Conservation (phyloP, 1,140 invertebrate genomes). For the Brachionus rotundiformis region DNA sequence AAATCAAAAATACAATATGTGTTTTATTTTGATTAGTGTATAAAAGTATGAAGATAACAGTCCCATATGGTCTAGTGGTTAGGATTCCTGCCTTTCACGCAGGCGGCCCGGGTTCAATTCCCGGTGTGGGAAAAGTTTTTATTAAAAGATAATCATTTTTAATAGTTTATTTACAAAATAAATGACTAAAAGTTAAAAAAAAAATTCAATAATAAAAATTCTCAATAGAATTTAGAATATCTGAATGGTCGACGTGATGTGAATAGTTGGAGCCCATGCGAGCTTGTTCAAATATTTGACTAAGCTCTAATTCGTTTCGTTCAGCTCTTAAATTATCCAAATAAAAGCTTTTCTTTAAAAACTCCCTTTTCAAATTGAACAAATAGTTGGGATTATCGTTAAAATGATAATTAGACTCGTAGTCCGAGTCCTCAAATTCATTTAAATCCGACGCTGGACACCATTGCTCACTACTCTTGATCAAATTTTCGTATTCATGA, state of each 20-base stretch:
- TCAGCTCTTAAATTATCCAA: neutral
- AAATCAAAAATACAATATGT: too few relatives aligned
- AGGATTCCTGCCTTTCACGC: slow-evolving; percentile 44
- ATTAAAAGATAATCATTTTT: too few relatives aligned
- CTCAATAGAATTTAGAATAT: slow-evolving; percentile 18
- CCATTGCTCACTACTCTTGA: neutral
- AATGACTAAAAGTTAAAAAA: neutral
- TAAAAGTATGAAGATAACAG: too few relatives aligned
- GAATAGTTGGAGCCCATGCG: neutral
- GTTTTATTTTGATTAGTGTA: too few relatives aligned
- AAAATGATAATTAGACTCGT: slow-evolving; percentile 11
- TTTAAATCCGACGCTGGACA: slow-evolving; percentile 16
- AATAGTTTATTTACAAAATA: slow-evolving; percentile 46
- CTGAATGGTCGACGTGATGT: slow-evolving; percentile 6
- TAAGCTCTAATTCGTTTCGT: neutral
- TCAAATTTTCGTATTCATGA: slow-evolving; percentile 13
- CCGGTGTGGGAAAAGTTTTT: slow-evolving; percentile 40
- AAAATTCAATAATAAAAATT: slow-evolving; percentile 37
- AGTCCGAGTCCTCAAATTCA: slow-evolving; percentile 29
- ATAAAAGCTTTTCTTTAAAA: slow-evolving; percentile 21
- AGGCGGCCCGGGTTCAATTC: slow-evolving; percentile 46
- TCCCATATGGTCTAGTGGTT: slow-evolving; percentile 51
- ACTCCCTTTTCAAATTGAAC: neutral
- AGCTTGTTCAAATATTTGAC: slow-evolving; percentile 18
- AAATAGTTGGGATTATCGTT: slow-evolving; percentile 35